phyloP scores from a whole-genome alignment of 2,888 invertebrate species.

The Timema cristinae region DNA sequence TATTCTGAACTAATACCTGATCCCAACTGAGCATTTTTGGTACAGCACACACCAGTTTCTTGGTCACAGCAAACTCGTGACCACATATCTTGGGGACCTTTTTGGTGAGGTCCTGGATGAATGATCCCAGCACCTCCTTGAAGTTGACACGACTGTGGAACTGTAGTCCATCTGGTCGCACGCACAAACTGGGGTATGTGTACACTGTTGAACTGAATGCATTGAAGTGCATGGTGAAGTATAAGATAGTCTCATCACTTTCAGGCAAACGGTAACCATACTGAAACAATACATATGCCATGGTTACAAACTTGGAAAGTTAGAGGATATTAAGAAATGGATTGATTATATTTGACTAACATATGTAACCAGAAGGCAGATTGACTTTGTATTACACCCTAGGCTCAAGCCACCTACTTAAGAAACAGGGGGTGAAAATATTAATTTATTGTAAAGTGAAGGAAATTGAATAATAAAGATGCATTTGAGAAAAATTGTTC shows the following conservation, averaged over 20 bases:
- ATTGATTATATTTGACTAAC: too few species aligned
- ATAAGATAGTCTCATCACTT: constrained; percentile 18
- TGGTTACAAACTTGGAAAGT: background rate
- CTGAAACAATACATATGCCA: constrained; percentile 19
- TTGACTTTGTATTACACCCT: too few species aligned
- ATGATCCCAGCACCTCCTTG: constrained; percentile 16
- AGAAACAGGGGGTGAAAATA: too few species aligned
- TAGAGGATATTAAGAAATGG: background rate
- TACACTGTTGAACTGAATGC: constrained; percentile 21
- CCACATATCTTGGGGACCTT: constrained; percentile 26
- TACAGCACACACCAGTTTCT: constrained; percentile 18
- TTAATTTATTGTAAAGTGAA: too few species aligned
- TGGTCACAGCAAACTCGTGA: constrained; percentile 13
- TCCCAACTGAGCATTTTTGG: constrained; percentile 10
- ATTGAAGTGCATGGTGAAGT: constrained; percentile 25
- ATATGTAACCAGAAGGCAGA: too few species aligned
- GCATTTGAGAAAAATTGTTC: too few species aligned
- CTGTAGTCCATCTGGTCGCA: constrained; percentile 12
- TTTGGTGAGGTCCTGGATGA: constrained; percentile 18
- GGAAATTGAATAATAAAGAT: too few species aligned
- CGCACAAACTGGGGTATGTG: constrained; percentile 28
- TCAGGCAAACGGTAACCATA: constrained; percentile 31
- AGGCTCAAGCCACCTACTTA: too few species aligned
- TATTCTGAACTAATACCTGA: too few species aligned
- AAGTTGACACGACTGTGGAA: constrained; percentile 17